Percentiles rank a stretch among this genome's conserved stretches.
Conservation (phyloP, 2,888 invertebrate genomes). For the Tetheella fluctuosa region DNA sequence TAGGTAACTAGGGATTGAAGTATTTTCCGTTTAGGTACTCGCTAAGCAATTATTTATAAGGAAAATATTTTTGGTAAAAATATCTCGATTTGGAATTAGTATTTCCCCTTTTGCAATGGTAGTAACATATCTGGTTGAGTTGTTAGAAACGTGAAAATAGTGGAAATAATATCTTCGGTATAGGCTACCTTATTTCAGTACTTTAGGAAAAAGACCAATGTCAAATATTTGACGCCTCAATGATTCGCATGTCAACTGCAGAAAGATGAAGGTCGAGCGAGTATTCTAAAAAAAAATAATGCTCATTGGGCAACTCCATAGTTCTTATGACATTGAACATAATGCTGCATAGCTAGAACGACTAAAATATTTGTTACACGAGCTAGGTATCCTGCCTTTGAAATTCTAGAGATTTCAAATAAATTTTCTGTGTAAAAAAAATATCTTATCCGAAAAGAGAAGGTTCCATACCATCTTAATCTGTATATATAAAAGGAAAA, state of each 20-base stretch:
- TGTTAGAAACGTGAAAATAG: not conserved
- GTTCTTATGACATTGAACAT: not conserved
- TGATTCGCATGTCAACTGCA: not conserved
- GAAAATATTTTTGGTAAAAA: not conserved
- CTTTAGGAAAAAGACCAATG: not conserved
- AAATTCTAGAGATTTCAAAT: no score
- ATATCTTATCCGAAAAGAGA: no score
- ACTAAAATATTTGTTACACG: not conserved
- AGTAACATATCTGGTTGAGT: not conserved
- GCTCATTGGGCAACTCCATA: not conserved
- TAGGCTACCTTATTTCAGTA: not conserved
- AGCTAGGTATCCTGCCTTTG: no score
- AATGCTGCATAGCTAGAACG: not conserved
- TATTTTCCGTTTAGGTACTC: no score
- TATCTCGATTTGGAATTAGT: no score
- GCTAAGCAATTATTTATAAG: not conserved
- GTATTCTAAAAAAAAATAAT: not conserved
- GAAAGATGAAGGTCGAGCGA: not conserved
- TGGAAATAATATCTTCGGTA: not conserved
- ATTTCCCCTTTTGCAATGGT: no score
- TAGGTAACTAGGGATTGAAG: not conserved
- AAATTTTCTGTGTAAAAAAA: no score
- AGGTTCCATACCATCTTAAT: no score
- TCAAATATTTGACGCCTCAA: not conserved
- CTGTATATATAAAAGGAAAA: no score